Conservation (phyloP, 2,888 invertebrate species). For the Aphrophora alni region DNA sequence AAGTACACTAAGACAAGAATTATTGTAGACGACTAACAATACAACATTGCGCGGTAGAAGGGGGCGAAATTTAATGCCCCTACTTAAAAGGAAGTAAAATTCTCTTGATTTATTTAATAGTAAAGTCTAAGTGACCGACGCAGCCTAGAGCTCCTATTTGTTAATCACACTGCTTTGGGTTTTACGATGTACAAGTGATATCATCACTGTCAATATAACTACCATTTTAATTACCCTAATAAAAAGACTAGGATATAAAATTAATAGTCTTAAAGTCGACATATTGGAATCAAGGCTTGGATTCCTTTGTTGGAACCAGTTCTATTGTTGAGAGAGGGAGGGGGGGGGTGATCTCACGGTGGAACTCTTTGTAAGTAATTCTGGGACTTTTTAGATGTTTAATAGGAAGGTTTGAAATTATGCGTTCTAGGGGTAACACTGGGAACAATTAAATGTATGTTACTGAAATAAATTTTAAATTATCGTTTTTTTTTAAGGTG, state of each 20-base stretch:
- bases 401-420: no score
- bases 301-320: constrained; percentile 13
- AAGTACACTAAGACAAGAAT: no score
- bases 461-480: no score
- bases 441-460: no score
- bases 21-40: no score
- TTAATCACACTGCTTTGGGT: background rate
- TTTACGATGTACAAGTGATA: background rate
- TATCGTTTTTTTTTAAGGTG: no score
- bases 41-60: no score
- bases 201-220: background rate
- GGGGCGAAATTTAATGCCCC: background rate
- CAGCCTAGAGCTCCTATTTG: background rate
- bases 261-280: constrained; percentile 12
- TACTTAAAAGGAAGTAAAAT: constrained; percentile 6
- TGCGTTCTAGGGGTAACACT: no score
- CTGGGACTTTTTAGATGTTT: no score
- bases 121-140: background rate
- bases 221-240: constrained; percentile 3
- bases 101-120: background rate
- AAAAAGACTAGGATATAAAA: constrained; percentile 22
- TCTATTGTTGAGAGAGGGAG: background rate
- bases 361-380: no score
- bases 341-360: background rate
- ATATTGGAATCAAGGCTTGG: background rate